Evolutionary conservation across 2,113 vertebrate genomes (phyloP), one percentile per base, ranked within the genome.

Genomic region (Toxostoma redivivum): DNA sequence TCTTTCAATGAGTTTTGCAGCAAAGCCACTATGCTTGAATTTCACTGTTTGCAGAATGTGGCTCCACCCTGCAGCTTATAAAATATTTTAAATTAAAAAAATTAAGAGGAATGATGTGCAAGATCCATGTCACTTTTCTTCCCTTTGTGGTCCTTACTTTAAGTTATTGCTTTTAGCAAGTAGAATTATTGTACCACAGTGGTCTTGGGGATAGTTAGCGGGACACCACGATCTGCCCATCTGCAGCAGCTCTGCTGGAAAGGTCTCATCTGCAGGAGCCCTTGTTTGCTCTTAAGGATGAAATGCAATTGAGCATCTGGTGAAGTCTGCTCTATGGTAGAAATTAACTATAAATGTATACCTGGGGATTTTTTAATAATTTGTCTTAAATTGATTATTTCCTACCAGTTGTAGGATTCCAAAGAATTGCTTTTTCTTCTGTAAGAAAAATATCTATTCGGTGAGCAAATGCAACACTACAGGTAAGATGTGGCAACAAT

Each of bases 231-330:
- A 44, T 73, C 64, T 86, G 90, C 87, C 79, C 81, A 90, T 95
- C 87, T 87, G 89, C 67, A 85, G 20, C 85, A 88, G 56, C 56
- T 86, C 92, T 83, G 82, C 76, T 94, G 92, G 88, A 83, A 88
- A 74, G 56, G 72, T 56, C 86, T 94, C 25, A 77, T 93, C 85
- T 86, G 88, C 72, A 78, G 94, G 82, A 94, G 85, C 64, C 67
- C 72, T 94, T 86, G 71, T 97, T 91, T 94, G 76, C 91, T 94
- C 47, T 88, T 70, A 70, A 80, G 85, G 60, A 73, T 81, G 81
- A 81, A 90, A 92, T 64, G 88, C 79, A 93, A 35, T 78, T 78
- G 76, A 94, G 90, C 92, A 93, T 92, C 87, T 96, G 93, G 74
- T 91, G 33, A 88, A 70, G 58, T 48, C 87, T 85, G 35, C n/a